Evolutionary conservation across 2,888 invertebrate genomes (phyloP).

Genomic region (Glyphotaelius pellucidus): DNA sequence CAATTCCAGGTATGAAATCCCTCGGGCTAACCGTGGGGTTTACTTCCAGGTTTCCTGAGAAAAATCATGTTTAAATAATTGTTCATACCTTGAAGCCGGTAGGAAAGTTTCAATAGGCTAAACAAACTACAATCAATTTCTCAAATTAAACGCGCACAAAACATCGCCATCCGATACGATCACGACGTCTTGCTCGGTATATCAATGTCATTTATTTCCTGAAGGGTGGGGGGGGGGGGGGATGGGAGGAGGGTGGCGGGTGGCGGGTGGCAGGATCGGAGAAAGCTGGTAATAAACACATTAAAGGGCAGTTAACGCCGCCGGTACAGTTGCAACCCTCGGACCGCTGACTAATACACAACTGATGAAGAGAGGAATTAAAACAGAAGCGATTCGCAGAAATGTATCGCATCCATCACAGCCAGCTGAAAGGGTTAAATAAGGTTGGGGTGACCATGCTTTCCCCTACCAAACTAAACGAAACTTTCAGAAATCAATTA

Average conservation of each 20-base stretch:
- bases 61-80: neutral
- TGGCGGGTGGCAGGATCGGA: conserved; percentile 46
- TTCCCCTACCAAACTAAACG: neutral
- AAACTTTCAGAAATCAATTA: too few relatives aligned
- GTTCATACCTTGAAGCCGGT: neutral
- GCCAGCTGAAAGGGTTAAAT: conserved; percentile 53
- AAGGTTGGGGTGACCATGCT: conserved; percentile 42
- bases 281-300: conserved; percentile 65
- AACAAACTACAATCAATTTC: neutral
- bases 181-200: conserved; percentile 32
- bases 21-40: too few relatives aligned
- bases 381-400: conserved; percentile 66
- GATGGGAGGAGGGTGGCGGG: conserved; percentile 50
- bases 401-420: conserved; percentile 64
- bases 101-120: neutral
- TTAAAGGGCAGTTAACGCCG: conserved; percentile 65
- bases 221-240: conserved; percentile 68
- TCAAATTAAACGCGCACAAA: conserved; percentile 12
- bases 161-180: conserved; percentile 9
- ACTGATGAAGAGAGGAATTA: conserved; percentile 66
- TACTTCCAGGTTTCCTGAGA: too few relatives aligned
- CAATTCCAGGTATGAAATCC: too few relatives aligned
- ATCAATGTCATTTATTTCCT: conserved; percentile 69
- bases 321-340: conserved; percentile 32
- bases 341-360: conserved; percentile 64